A percentile compares a stretch with the other conserved stretches of the same genome.
These are phyloP conservation scores for Reticulitermes lucifugus DNA, from an alignment of 2,888 invertebrate species.

Conservation along the genomic window DNA sequence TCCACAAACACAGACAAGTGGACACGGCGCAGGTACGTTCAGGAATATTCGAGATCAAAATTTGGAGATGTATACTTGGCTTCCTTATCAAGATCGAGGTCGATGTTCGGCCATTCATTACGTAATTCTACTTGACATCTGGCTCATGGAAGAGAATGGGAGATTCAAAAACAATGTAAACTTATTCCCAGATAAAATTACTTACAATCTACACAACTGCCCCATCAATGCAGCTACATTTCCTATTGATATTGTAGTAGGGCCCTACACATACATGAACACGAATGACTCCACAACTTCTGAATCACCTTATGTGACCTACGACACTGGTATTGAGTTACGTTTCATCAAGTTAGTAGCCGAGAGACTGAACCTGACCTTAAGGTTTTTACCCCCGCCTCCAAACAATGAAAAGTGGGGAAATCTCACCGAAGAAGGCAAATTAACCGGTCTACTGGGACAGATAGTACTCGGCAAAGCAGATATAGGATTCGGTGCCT, in stretches of 20 bases:
- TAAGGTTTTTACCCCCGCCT: slow-evolving; percentile 17
- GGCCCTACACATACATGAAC: neutral
- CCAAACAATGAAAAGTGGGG: slow-evolving; percentile 28
- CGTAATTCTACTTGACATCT: neutral
- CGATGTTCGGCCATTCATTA: neutral
- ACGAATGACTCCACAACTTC: neutral
- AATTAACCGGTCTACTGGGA: slow-evolving; percentile 9
- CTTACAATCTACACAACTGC: neutral
- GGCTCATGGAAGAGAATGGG: neutral
- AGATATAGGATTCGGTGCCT: slow-evolving; percentile 25
- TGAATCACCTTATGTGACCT: neutral
- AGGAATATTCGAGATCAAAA: neutral
- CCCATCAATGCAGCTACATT: slow-evolving; percentile 13
- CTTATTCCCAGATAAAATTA: neutral
- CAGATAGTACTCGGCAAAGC: slow-evolving; percentile 5
- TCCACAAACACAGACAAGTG: neutral
- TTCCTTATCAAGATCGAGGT: slow-evolving; percentile 26
- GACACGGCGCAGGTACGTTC: neutral
- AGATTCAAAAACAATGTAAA: neutral
- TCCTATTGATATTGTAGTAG: slow-evolving; percentile 18
- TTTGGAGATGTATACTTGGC: slow-evolving; percentile 2
- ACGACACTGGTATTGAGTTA: neutral
- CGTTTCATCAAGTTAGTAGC: neutral
- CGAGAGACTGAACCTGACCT: neutral
- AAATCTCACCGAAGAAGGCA: neutral